These are phyloP conservation scores for Toxotes lorentzi DNA, from an alignment of 2,797 vertebrate genomes.

Conservation along the genomic window DNA sequence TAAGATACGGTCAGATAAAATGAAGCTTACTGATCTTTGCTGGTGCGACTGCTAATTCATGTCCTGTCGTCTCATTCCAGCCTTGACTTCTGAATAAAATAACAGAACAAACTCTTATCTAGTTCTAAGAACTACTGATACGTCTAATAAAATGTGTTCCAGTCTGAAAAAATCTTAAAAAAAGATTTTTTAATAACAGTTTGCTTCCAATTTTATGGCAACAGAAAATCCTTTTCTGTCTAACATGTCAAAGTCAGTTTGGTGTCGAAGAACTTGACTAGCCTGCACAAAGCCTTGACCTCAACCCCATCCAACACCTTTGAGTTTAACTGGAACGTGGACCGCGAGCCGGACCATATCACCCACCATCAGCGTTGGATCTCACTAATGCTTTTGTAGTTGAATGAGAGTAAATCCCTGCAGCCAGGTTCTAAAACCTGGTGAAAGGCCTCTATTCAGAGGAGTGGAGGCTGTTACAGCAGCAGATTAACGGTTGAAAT, in stretches of 20 bases:
- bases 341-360: neutral
- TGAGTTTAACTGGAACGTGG: neutral
- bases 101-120: neutral
- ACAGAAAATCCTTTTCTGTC: too few species aligned
- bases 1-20: slow-evolving; percentile 7
- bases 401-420: neutral
- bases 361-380: neutral
- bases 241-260: neutral
- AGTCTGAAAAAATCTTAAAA: too few species aligned
- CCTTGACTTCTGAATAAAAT: slow-evolving; percentile 9
- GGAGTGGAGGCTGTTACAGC: neutral
- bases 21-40: neutral
- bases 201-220: too few species aligned
- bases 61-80: neutral
- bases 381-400: too few species aligned
- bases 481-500: neutral
- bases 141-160: too few species aligned
- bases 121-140: neutral
- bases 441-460: neutral
- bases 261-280: neutral
- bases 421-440: neutral
- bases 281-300: neutral
- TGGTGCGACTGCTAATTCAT: neutral
- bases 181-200: too few species aligned
- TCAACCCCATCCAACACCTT: neutral